Percentiles rank a stretch among this genome's conserved stretches.
These are phyloP conservation scores for Momotus momota DNA, from an alignment of 2,797 vertebrate genomes.

Conservation along the genomic window DNA sequence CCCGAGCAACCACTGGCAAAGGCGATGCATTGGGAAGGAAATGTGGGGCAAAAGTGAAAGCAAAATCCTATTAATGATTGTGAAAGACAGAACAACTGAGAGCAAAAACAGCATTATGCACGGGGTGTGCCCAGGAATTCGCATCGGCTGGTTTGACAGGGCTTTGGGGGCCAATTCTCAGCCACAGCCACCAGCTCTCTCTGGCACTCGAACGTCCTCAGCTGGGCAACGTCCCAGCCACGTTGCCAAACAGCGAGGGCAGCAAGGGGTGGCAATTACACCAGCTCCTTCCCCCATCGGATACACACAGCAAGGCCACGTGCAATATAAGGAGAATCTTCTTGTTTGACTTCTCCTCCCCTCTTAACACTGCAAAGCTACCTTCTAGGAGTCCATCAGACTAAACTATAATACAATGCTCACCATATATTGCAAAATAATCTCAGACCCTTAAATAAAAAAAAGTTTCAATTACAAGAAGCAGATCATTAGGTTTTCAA, in stretches of 20 bases:
- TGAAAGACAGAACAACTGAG: background rate
- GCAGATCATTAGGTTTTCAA: background rate
- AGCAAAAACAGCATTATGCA: background rate
- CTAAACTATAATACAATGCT: background rate
- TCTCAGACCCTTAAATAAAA: background rate
- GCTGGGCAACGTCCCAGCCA: background rate
- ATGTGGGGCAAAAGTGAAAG: background rate
- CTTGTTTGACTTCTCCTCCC: background rate
- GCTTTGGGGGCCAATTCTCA: background rate
- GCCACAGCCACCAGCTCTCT: background rate
- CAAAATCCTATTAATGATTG: background rate
- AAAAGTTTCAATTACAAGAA: background rate
- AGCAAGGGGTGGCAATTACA: background rate
- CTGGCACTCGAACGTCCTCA: background rate
- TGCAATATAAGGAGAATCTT: background rate
- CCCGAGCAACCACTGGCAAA: accelerated
- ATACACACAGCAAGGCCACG: background rate
- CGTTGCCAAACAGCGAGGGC: background rate
- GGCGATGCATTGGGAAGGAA: background rate
- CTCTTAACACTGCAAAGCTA: background rate
- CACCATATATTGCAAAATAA: background rate
- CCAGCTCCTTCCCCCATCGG: background rate
- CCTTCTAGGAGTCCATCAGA: background rate
- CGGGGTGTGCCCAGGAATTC: accelerated
- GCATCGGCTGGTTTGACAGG: background rate